A percentile compares a stretch with the other conserved stretches of the same genome.
These are phyloP conservation scores for Lathamus discolor DNA, from an alignment of 2,113 vertebrate species.

Conservation along the genomic window DNA sequence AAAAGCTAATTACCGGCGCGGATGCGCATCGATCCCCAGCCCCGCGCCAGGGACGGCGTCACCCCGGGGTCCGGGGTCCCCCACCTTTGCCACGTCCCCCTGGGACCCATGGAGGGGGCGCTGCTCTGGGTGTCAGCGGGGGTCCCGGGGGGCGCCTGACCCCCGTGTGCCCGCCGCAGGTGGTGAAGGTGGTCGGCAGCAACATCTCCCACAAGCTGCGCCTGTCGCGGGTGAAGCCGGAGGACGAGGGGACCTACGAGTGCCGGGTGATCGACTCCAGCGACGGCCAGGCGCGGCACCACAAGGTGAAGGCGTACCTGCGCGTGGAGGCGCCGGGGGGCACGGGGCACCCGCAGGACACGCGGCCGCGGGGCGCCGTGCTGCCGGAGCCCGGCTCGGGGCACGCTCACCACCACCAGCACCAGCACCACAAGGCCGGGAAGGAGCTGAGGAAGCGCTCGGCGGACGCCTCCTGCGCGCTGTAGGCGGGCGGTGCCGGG, in stretches of 20 bases:
- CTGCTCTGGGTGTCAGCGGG: accelerated
- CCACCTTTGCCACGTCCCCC: accelerated
- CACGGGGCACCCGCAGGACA: conserved; percentile 73
- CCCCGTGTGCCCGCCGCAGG: conserved; percentile 61
- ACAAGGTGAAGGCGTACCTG: conserved; percentile 91
- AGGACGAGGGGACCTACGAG: conserved; percentile 92
- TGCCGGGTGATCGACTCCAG: conserved; percentile 96
- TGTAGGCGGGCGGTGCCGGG: conserved; percentile 62
- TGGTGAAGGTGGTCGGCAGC: conserved; percentile 95
- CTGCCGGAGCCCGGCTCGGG: conserved; percentile 29
- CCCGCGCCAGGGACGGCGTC: background rate
- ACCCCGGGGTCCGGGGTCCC: background rate
- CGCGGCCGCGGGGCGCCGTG: conserved; percentile 52
- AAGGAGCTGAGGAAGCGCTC: conserved; percentile 82
- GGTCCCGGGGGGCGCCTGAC: background rate
- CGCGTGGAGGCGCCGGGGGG: conserved; percentile 77
- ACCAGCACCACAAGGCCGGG: conserved; percentile 75
- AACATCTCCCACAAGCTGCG: conserved; percentile 98
- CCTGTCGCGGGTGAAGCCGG: conserved; percentile 88
- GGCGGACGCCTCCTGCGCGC: conserved; percentile 78
- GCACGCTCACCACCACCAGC: conserved; percentile 59
- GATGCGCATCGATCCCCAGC: background rate
- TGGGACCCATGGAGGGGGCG: background rate
- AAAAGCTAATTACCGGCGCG: conserved; percentile 71
- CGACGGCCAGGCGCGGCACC: conserved; percentile 85